phyloP scores from a whole-genome alignment of 2,888 invertebrate species.

The Tenodera sinensis region DNA sequence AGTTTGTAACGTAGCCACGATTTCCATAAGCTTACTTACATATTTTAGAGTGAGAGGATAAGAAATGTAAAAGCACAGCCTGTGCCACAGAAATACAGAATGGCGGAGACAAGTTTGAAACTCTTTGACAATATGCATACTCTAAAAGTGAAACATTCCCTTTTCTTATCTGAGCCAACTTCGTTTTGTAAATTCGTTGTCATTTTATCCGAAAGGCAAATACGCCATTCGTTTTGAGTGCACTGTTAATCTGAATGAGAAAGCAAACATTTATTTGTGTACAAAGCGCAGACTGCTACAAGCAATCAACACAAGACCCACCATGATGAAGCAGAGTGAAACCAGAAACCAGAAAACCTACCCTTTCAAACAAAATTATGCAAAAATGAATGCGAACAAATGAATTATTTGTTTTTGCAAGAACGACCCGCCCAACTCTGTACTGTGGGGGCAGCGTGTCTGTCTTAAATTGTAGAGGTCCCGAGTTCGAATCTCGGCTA shows the following conservation, averaged over 20 bases:
- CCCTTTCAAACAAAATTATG: too few species aligned
- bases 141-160: neutral
- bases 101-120: neutral
- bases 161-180: neutral
- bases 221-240: neutral
- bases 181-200: neutral
- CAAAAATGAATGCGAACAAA: too few species aligned
- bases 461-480: too few species aligned
- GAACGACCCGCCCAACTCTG: too few species aligned
- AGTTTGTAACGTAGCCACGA: neutral
- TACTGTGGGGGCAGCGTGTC: too few species aligned
- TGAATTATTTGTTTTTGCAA: too few species aligned
- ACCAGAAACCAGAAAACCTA: too few species aligned
- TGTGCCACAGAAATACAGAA: too few species aligned
- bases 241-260: too few species aligned
- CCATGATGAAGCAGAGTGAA: too few species aligned
- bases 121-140: neutral
- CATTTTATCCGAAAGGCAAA: neutral
- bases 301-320: neutral
- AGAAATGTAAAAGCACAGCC: too few species aligned
- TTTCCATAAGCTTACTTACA: neutral
- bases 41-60: neutral
- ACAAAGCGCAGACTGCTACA: neutral
- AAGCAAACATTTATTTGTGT: neutral
- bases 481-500: too few species aligned